phyloP scores from a whole-genome alignment of 2,888 invertebrate genomes.

The Eubasilissa splendida region DNA sequence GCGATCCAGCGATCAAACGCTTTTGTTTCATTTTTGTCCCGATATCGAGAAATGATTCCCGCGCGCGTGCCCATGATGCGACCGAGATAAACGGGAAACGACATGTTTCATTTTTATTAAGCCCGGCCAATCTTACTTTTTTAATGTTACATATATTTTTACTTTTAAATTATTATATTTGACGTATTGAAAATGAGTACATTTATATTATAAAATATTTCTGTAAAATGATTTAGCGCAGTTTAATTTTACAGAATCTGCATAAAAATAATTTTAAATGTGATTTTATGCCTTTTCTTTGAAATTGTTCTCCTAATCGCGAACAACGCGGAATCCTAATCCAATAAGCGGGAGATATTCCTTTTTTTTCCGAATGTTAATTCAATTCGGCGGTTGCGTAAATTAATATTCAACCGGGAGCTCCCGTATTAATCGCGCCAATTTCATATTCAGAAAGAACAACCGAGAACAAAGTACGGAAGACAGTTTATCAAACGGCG shows the following conservation, averaged over 20 bases:
- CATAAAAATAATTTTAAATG: too few relatives aligned
- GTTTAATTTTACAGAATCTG: too few relatives aligned
- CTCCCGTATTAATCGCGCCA: constrained; percentile 8
- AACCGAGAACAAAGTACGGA: background rate
- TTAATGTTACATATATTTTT: too few relatives aligned
- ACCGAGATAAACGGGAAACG: too few relatives aligned
- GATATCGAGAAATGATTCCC: too few relatives aligned
- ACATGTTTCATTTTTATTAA: too few relatives aligned
- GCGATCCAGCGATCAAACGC: background rate
- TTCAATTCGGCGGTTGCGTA: constrained; percentile 4
- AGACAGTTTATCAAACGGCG: background rate
- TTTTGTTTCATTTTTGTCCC: background rate
- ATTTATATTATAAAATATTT: too few relatives aligned
- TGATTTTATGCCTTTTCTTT: background rate
- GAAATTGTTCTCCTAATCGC: background rate
- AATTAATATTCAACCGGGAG: constrained; percentile 4
- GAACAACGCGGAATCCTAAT: background rate
- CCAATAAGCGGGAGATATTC: background rate
- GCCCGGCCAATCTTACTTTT: too few relatives aligned
- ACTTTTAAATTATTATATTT: too few relatives aligned
- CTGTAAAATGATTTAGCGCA: too few relatives aligned
- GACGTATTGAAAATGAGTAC: too few relatives aligned
- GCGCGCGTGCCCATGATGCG: too few relatives aligned
- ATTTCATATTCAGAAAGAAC: constrained; percentile 4
- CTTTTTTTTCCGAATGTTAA: background rate